Evolutionary conservation across 2,888 invertebrate genomes (phyloP), one percentile per base, ranked within the genome.

Genomic region (Acanthopleura granulata): DNA sequence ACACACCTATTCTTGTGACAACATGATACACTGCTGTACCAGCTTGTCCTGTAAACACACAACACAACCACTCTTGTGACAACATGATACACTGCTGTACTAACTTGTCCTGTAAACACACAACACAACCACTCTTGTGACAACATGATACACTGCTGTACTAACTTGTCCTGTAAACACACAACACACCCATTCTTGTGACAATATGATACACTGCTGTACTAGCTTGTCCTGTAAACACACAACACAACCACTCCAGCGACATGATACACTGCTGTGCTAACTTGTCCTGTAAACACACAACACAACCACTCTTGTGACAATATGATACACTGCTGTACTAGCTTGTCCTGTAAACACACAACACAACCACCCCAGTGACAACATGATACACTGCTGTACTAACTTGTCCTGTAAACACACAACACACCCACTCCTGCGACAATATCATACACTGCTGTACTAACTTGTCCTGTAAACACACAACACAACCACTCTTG

Each of bases 291-390:
- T 89, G 80, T 27, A 27, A 27, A 66, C 57, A 51, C n/a, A 57
- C 57, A 57, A 57, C 57, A 57, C 40, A 40, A 96, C 90, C 91
- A 91, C 1, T 87, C 78, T 75, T 89, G 89, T 12, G 91, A 88
- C 78, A 90, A 90, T 83, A 90, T 86, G 62, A 91, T 88, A 72
- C 78, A 80, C n/a, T 86, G 78, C 77, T 88, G 87, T 12, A 87
- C 77, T 72, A 85, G 72, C 30, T 77, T 75, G 79, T 87, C 84
- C 89, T 89, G 80, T n/a, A 57, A 22, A 57, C 40, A n/a, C n/a
- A 40, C 40, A 40, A 40, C 40, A 40, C 40, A 40, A 96, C 90
- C 91, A 91, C 0, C 87, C 78, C 75, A 89, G 89, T 12, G 91
- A 88, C 78, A 90, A 90, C 83, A 90, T 86, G 62, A 91, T 88